Conservation (phyloP, 2,113 vertebrate genomes). For the Ploceus nigricollis region DNA sequence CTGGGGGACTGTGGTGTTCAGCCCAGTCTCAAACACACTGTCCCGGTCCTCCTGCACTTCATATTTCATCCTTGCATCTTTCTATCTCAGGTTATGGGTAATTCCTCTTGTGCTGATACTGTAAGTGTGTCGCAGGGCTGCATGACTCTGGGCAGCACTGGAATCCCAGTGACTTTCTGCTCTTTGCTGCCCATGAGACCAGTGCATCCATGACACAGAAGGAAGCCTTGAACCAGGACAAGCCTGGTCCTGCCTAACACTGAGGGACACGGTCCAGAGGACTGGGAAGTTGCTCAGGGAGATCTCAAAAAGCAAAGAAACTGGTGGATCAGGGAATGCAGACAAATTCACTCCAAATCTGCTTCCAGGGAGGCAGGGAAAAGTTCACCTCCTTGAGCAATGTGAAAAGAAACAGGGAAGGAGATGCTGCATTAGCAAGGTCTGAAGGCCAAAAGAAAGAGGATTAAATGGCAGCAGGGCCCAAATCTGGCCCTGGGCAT, state of each 20-base stretch:
- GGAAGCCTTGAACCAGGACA: not conserved
- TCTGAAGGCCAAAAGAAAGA: not conserved
- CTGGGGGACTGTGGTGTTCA: not conserved
- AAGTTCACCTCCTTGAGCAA: not conserved
- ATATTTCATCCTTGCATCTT: not conserved
- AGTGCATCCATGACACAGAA: not conserved
- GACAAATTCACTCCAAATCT: not conserved
- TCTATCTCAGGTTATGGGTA: not conserved
- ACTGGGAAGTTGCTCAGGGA: not conserved
- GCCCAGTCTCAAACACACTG: not conserved
- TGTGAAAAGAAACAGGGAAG: not conserved
- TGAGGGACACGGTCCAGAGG: not conserved
- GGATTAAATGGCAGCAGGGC: not conserved
- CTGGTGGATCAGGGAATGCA: not conserved
- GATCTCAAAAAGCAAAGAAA: not conserved
- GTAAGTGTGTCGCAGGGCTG: fast-evolving
- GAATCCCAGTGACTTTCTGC: not conserved
- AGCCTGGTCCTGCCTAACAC: slow-evolving; percentile 15
- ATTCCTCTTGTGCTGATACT: no score
- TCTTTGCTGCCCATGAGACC: not conserved
- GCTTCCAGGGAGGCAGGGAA: not conserved
- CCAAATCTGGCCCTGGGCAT: not conserved
- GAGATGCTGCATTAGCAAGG: not conserved
- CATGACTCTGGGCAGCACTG: not conserved
- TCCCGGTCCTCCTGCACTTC: not conserved